A percentile compares a stretch with the other conserved stretches of the same genome.
These are phyloP conservation scores for Callocephalon fimbriatum DNA, from an alignment of 2,113 vertebrate genomes.

Conservation along the genomic window DNA sequence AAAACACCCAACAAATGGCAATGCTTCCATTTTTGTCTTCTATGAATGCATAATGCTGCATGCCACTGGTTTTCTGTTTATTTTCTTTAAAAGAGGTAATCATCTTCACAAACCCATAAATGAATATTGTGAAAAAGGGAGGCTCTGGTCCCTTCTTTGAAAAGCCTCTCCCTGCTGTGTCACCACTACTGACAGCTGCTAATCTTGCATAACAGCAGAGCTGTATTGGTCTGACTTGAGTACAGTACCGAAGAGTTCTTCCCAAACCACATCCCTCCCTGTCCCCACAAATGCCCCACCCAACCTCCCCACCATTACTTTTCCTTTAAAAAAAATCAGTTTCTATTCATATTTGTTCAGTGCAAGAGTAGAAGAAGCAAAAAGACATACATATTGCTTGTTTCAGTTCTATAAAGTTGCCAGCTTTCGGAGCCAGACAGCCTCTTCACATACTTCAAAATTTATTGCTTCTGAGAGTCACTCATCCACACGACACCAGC, in stretches of 20 bases:
- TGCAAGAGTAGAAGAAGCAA: constrained; percentile 79
- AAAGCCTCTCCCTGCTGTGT: constrained; percentile 58
- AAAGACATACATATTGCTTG: constrained; percentile 82
- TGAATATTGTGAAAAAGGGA: constrained; percentile 52
- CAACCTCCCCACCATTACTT: constrained; percentile 64
- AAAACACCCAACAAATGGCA: background rate
- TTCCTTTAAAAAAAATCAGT: constrained; percentile 57
- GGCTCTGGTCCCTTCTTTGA: constrained; percentile 66
- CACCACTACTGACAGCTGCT: constrained; percentile 59
- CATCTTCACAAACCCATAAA: constrained; percentile 49
- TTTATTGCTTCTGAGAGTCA: constrained; percentile 83
- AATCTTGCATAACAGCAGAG: constrained; percentile 73
- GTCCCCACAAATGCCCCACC: constrained; percentile 37
- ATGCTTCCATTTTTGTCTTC: constrained; percentile 26
- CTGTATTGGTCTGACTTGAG: constrained; percentile 74
- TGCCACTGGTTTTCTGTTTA: constrained; percentile 54
- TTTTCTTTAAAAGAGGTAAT: constrained; percentile 64
- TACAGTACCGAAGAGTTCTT: constrained; percentile 73
- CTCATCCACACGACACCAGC: background rate
- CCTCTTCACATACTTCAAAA: constrained; percentile 77
- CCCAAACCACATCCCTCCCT: constrained; percentile 43
- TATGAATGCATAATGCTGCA: constrained; percentile 50
- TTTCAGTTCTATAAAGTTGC: constrained; percentile 75
- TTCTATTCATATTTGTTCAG: constrained; percentile 77
- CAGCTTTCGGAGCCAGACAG: constrained; percentile 71